Conservation (phyloP, 2,888 invertebrate species). For the Polietes domitor region DNA sequence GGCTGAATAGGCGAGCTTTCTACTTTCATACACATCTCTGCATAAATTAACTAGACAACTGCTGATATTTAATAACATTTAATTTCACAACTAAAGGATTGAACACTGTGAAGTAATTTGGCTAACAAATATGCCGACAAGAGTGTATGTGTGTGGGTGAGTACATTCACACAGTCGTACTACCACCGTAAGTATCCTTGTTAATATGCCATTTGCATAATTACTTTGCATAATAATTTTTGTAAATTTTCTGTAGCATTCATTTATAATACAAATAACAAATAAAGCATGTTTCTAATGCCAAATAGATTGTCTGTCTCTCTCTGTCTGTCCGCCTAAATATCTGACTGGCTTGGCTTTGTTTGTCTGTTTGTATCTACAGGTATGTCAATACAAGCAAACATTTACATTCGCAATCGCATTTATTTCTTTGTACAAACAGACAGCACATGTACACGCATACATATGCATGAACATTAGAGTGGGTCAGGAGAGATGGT, state of each 20-base stretch:
- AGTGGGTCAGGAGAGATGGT: background rate
- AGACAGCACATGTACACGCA: background rate
- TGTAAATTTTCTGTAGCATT: constrained; percentile 50
- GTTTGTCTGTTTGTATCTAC: background rate
- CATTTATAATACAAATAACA: constrained; percentile 65
- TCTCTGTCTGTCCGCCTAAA: background rate
- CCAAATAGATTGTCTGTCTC: constrained; percentile 54
- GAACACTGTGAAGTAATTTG: background rate
- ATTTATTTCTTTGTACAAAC: constrained; percentile 5
- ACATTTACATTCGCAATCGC: constrained; percentile 11
- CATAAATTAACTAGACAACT: no score
- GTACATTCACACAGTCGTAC: no score
- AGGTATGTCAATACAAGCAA: constrained; percentile 31
- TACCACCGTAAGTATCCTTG: constrained; percentile 45
- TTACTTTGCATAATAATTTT: constrained; percentile 65
- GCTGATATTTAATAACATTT: background rate
- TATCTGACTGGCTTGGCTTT: background rate
- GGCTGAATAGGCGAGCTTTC: no score
- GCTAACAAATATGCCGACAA: background rate
- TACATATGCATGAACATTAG: background rate
- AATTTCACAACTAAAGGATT: background rate
- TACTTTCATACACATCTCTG: no score
- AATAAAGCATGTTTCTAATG: constrained; percentile 66
- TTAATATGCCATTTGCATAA: constrained; percentile 66
- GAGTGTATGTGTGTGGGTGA: no score